A percentile compares a stretch with the other conserved stretches of the same genome.
Conservation (phyloP, 1,140 invertebrate species). For the Eumaeus atala region DNA sequence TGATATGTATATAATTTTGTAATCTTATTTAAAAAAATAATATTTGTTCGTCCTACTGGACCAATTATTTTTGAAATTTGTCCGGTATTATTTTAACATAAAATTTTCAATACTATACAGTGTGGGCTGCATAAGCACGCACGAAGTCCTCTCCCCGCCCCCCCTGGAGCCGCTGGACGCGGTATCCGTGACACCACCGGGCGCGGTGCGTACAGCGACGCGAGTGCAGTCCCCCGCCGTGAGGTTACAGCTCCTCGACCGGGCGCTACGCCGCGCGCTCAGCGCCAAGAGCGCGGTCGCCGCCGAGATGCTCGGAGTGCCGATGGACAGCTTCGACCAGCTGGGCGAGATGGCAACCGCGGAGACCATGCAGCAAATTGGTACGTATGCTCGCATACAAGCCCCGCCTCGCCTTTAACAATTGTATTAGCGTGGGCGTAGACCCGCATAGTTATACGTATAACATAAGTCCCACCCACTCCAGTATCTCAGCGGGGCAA, state of each 20-base stretch:
- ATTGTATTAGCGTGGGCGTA: no score
- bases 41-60: no score
- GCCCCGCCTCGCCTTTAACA: no score
- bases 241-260: conserved; percentile 50
- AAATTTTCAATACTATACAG: no score
- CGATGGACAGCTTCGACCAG: conserved; percentile 33
- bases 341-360: conserved; percentile 51
- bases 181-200: conserved; percentile 4
- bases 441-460: no score
- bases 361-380: conserved; percentile 44
- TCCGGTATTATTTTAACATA: no score
- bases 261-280: conserved; percentile 35
- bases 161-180: conserved; percentile 32
- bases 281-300: conserved; percentile 44
- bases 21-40: no score
- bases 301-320: conserved; percentile 42
- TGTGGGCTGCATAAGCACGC: conserved; percentile 45
- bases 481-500: no score
- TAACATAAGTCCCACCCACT: no score
- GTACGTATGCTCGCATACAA: no score
- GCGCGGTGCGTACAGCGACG: conserved; percentile 30
- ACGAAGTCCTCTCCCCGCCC: conserved; percentile 20
- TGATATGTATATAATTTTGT: no score
- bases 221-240: conserved; percentile 19
- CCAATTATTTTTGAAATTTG: no score